Base-by-base conservation (phyloP, 2,888 invertebrate genomes). In the Drosophila conformis region DNA sequence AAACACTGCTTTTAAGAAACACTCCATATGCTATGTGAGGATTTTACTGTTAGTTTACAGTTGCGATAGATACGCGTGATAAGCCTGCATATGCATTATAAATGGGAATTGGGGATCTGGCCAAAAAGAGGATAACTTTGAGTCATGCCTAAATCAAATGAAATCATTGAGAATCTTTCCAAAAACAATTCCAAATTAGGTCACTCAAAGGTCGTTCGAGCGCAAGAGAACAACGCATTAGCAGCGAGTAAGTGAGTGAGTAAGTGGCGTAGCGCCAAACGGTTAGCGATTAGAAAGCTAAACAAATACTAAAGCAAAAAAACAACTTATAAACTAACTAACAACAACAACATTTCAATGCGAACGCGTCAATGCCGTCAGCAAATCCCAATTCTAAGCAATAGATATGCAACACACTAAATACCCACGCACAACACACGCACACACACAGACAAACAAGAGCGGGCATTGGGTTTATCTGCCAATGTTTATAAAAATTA, bases 401-500 rank as follows among this genome's bases (percentile, higher is more conserved):
- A 73, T 57, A 75, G 40, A 59, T 73, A 73, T 74, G 74, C 73
- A 73, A 46, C 59, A 56, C 51, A 64, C 62, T 46, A 69, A 62
- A 75, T 42, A 52, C 74, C 69, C 74, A 69, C 69, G 69, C 74
- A 65, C 54, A 13, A 51, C 54, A 67, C 42, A 53, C 40, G 42
- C 38, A 42, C 21, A 42, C 13, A 52, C 25, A 33, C 35, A 42
- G 5, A 11, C 33, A 18, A 42, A n/a, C 1, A 33, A 66, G 54
- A 72, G 63, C 73, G 76, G 69, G 77, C 76, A 74, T 72, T 78
- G 52, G 66, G 85, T 78, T 85, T 87, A 85, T 85, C 85, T 84
- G 72, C 67, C 58, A 80, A 85, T 87, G 85, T 85, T 85, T 85
- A 87, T 87, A 73, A 82, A 80, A 87, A 70, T 80, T 58, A 82